A percentile compares a stretch with the other conserved stretches of the same genome.
Conservation (phyloP, 2,113 vertebrate species). For the Thomomys bottae region DNA sequence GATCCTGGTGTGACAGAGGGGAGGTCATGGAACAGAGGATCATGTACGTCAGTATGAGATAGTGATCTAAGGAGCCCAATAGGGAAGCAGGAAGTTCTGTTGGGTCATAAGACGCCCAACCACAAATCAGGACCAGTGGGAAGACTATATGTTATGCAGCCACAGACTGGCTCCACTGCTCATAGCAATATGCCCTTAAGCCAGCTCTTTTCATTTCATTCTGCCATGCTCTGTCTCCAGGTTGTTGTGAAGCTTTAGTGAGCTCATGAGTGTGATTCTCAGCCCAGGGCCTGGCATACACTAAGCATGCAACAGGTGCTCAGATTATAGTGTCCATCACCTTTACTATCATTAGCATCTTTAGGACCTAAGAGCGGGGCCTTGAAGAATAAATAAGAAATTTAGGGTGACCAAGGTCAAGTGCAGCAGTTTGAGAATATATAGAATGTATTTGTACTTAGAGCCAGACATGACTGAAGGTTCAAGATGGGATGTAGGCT, state of each 20-base stretch:
- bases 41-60: rapidly evolving
- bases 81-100: background rate
- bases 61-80: rapidly evolving
- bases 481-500: background rate
- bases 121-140: rapidly evolving
- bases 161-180: too few relatives aligned
- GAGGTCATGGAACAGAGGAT: too few relatives aligned
- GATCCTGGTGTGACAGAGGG: rapidly evolving
- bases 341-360: background rate
- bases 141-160: background rate
- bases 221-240: rapidly evolving
- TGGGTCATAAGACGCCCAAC: background rate
- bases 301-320: background rate
- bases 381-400: background rate
- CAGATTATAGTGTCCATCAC: rapidly evolving
- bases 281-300: background rate
- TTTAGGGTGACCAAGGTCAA: background rate
- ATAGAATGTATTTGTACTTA: rapidly evolving
- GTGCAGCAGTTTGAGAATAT: background rate
- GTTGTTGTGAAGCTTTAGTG: background rate
- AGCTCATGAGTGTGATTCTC: background rate
- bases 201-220: too few relatives aligned
- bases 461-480: background rate
- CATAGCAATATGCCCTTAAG: background rate
- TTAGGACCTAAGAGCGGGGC: background rate